Conservation (phyloP, 2,797 vertebrate species). For the Menidia menidia region DNA sequence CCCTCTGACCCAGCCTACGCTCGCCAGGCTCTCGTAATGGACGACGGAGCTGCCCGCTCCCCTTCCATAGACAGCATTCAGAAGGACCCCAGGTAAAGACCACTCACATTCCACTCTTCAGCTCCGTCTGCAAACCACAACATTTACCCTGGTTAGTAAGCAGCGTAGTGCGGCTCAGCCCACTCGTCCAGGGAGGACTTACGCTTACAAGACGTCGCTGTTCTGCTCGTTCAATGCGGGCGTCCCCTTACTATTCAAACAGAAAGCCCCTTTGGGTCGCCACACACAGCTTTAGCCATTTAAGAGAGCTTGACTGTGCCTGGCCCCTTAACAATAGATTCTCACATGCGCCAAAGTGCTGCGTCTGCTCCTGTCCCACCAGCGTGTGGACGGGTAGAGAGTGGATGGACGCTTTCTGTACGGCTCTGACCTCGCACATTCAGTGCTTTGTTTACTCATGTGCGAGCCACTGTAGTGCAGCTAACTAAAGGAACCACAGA, state of each 20-base stretch:
- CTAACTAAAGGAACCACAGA: constrained; percentile 10
- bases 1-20: constrained; percentile 85
- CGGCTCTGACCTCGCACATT: constrained; percentile 63
- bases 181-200: constrained; percentile 48
- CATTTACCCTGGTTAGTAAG: constrained; percentile 25
- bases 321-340: constrained; percentile 60
- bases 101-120: background rate
- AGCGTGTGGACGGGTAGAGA: constrained; percentile 29
- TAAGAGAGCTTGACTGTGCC: constrained; percentile 53
- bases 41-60: constrained; percentile 90
- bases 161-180: constrained; percentile 10
- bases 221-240: constrained; percentile 73
- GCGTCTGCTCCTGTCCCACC: constrained; percentile 49
- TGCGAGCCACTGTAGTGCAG: constrained; percentile 34
- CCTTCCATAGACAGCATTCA: constrained; percentile 98
- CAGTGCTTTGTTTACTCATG: constrained; percentile 60
- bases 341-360: constrained; percentile 64
- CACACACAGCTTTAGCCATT: constrained; percentile 50
- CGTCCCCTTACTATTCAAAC: constrained; percentile 71
- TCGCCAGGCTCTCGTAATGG: constrained; percentile 80
- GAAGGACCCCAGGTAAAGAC: constrained; percentile 93
- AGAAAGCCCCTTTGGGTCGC: constrained; percentile 50
- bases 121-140: constrained; percentile 8
- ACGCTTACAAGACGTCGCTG: constrained; percentile 59
- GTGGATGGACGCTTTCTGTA: constrained; percentile 37